phyloP scores from a whole-genome alignment of 2,888 invertebrate genomes.

The Acleris sparsana region DNA sequence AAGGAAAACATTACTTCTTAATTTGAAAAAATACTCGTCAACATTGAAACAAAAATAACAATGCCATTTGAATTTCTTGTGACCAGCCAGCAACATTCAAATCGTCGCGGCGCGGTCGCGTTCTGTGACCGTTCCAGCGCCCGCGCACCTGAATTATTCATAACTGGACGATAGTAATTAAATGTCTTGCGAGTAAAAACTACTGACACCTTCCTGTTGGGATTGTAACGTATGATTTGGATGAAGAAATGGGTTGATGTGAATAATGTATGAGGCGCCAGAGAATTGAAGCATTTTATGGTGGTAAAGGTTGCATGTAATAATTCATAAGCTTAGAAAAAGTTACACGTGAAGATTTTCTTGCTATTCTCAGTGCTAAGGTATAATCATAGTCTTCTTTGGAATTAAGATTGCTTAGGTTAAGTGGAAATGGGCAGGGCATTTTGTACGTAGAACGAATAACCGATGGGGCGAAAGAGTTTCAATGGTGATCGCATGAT shows the following conservation, averaged over 20 bases:
- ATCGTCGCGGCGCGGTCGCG: conserved; percentile 64
- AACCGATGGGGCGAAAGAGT: no score
- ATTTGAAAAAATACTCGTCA: no score
- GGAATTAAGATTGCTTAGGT: no score
- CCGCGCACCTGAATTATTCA: conserved; percentile 77
- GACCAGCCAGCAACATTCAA: conserved; percentile 24
- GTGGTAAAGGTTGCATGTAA: conserved; percentile 7
- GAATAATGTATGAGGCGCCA: conserved; percentile 33
- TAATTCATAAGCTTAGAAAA: conserved; percentile 15
- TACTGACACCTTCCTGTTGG: conserved; percentile 72
- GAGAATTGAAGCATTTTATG: conserved; percentile 33
- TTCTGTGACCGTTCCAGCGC: conserved; percentile 78
- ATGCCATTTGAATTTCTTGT: conserved; percentile 17
- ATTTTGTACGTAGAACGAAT: no score
- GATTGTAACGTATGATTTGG: conserved; percentile 52
- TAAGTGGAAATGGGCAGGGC: no score
- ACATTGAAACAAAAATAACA: background rate
- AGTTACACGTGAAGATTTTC: background rate
- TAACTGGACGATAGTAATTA: conserved; percentile 66
- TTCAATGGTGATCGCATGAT: no score
- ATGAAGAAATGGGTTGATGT: conserved; percentile 39
- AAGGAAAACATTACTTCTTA: no score
- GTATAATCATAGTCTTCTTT: no score
- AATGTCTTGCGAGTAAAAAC: conserved; percentile 75
- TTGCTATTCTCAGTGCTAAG: background rate